Conservation (phyloP, 2,888 invertebrate species). For the Eurytoma adleriae region DNA sequence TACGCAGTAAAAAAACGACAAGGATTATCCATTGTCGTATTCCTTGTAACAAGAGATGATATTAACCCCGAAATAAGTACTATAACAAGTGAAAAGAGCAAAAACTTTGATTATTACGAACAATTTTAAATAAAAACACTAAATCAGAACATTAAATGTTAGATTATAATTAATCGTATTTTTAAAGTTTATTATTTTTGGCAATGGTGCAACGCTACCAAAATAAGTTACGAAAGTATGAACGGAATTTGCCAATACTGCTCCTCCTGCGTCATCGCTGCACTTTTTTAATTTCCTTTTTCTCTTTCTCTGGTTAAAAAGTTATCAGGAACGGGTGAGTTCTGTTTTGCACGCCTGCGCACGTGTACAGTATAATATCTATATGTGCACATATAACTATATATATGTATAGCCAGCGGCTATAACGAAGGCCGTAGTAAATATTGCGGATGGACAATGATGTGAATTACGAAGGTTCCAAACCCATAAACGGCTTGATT, state of each 20-base stretch:
- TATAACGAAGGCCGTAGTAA: slow-evolving; percentile 70
- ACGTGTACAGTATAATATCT: not conserved
- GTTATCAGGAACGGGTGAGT: slow-evolving; percentile 44
- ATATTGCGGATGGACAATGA: slow-evolving; percentile 72
- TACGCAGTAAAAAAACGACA: too few species aligned
- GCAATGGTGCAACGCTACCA: too few species aligned
- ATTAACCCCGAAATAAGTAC: slow-evolving; percentile 42
- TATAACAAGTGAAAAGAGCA: too few species aligned
- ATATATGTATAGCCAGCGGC: slow-evolving; percentile 21
- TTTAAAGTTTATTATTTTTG: too few species aligned
- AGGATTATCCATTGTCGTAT: slow-evolving; percentile 36
- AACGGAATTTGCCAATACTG: slow-evolving; percentile 19
- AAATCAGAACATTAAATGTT: too few species aligned
- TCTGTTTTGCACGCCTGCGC: not conserved
- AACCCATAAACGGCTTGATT: slow-evolving; percentile 72
- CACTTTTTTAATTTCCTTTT: not conserved
- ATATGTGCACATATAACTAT: not conserved
- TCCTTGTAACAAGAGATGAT: slow-evolving; percentile 30
- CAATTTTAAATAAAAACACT: too few species aligned
- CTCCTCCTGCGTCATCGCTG: slow-evolving; percentile 40
- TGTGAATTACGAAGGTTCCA: slow-evolving; percentile 72
- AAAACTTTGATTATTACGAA: too few species aligned
- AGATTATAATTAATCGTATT: too few species aligned
- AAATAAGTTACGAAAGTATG: too few species aligned
- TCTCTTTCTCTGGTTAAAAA: slow-evolving; percentile 22